Conservation (phyloP, 2,797 vertebrate genomes). For the Leptoclinus maculatus region DNA sequence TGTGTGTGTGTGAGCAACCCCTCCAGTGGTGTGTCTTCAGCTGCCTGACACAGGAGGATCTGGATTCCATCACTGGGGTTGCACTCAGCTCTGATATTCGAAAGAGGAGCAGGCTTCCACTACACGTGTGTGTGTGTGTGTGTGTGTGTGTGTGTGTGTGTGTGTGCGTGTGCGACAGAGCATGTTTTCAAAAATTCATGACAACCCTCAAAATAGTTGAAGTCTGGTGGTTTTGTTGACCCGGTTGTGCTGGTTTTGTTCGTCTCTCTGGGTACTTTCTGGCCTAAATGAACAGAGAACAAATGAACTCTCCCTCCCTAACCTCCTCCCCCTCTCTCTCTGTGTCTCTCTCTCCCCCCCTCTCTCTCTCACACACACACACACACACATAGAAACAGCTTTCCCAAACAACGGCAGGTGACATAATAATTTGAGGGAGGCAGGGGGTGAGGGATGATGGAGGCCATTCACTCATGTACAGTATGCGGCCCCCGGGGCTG, state of each 20-base stretch:
- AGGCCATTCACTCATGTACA: constrained; percentile 63
- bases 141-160: constrained; percentile 5
- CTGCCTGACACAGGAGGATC: constrained; percentile 30
- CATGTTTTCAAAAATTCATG: neutral
- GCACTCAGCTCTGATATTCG: constrained; percentile 30
- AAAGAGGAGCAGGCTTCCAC: constrained; percentile 15
- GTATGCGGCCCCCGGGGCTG: constrained; percentile 52
- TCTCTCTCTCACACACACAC: neutral
- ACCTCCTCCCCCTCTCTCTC: neutral
- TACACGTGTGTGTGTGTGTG: neutral
- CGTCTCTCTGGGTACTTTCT: neutral
- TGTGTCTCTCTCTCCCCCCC: neutral
- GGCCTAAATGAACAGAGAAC: constrained; percentile 22
- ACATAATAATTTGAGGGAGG: constrained; percentile 61
- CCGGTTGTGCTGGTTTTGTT: neutral
- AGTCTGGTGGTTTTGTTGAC: neutral
- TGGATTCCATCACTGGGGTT: constrained; percentile 50
- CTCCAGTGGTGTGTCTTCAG: neutral
- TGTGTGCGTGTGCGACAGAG: neutral
- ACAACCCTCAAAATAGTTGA: neutral
- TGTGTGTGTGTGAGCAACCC: constrained; percentile 2
- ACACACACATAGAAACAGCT: constrained; percentile 1
- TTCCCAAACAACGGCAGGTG: constrained; percentile 65
- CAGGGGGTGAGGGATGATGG: constrained; percentile 22
- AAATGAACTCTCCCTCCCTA: neutral